Conservation (phyloP, 2,888 invertebrate species). For the Ormyrus pomaceus region DNA sequence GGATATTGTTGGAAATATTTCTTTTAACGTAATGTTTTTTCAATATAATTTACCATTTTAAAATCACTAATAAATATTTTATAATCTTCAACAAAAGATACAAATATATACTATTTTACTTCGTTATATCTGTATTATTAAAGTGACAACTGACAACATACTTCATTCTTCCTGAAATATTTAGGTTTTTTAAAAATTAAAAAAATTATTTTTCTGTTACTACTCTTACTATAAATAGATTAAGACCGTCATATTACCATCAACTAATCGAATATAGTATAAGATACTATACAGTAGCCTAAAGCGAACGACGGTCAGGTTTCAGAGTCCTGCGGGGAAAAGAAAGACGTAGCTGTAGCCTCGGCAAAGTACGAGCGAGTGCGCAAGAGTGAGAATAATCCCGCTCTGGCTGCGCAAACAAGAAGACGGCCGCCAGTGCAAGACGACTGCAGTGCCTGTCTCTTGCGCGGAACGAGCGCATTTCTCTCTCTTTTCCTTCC, state of each 20-base stretch:
- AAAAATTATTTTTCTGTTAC: neutral
- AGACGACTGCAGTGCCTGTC: conserved; percentile 9
- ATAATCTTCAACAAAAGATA: no score
- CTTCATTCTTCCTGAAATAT: no score
- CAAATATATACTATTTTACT: no score
- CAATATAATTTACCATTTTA: no score
- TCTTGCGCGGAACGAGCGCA: conserved; percentile 12
- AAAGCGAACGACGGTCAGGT: neutral
- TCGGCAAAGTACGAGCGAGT: neutral
- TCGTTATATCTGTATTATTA: no score
- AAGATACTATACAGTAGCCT: neutral
- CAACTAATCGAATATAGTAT: neutral
- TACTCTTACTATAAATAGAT: neutral
- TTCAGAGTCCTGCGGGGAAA: neutral
- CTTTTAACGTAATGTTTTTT: no score
- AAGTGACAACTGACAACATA: no score
- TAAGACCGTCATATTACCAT: neutral
- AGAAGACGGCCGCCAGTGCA: neutral
- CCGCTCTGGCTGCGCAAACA: conserved; percentile 17
- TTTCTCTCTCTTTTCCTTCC: no score
- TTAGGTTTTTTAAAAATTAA: no score
- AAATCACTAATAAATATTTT: no score
- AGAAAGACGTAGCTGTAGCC: neutral
- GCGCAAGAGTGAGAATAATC: neutral
- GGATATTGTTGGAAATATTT: no score